A percentile compares a stretch with the other conserved stretches of the same genome.
Evolutionary conservation across 2,113 vertebrate species (phyloP).

Genomic region (Hippocampus abdominalis): DNA sequence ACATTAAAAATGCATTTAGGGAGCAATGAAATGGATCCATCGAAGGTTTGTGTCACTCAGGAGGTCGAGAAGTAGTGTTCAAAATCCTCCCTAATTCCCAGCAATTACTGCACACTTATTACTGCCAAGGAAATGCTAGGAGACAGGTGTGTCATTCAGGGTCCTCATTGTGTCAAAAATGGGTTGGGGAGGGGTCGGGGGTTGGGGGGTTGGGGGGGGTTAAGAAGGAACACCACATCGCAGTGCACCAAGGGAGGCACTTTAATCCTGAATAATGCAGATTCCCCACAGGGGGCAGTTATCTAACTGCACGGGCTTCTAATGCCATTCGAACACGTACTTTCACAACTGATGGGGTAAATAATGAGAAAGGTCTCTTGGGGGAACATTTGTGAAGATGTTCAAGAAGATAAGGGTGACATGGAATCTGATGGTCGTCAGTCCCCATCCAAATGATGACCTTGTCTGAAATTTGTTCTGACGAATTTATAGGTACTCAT

Average conservation of each 20-base stretch:
- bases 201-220: constrained; percentile 50
- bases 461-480: not conserved
- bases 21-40: constrained; percentile 64
- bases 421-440: constrained; percentile 21
- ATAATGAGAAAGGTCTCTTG: constrained; percentile 59
- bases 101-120: constrained; percentile 75
- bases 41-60: constrained; percentile 75
- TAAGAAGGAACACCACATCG: constrained; percentile 57
- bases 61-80: constrained; percentile 72
- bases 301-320: constrained; percentile 62
- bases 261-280: constrained; percentile 77
- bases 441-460: not conserved
- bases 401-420: constrained; percentile 28
- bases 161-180: constrained; percentile 60
- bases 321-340: constrained; percentile 60
- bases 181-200: constrained; percentile 33
- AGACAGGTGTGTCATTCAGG: constrained; percentile 75
- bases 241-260: constrained; percentile 59
- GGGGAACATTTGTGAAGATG: constrained; percentile 27
- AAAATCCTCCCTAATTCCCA: constrained; percentile 64
- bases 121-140: constrained; percentile 72
- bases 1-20: constrained; percentile 73
- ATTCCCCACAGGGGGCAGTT: constrained; percentile 72
- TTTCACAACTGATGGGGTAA: constrained; percentile 68
- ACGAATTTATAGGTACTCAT: no score